A percentile compares a stretch with the other conserved stretches of the same genome.
phyloP scores from a whole-genome alignment of 2,888 invertebrate species.

The Leptopterna dolabrata region DNA sequence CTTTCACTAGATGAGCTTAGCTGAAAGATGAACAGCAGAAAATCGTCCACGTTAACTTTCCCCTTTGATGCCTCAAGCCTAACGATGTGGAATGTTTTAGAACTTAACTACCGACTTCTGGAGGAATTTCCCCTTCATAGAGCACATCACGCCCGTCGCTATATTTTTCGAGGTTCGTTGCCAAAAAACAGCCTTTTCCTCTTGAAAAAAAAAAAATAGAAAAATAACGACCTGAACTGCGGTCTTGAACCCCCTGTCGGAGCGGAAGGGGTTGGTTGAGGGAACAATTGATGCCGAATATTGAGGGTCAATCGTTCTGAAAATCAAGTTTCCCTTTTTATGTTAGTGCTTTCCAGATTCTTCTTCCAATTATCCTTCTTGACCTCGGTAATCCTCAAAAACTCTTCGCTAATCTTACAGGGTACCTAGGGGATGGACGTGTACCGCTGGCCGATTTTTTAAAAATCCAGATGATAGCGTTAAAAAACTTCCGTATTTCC shows the following conservation, averaged over 20 bases:
- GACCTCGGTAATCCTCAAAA: too few relatives aligned
- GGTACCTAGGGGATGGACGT: too few relatives aligned
- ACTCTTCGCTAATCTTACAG: too few relatives aligned
- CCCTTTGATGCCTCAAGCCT: not conserved
- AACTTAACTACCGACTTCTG: conserved; percentile 4
- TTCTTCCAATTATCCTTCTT: not conserved
- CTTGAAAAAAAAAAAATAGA: not conserved
- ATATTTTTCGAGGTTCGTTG: conserved; percentile 16
- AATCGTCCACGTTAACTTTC: not conserved
- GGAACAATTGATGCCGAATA: not conserved
- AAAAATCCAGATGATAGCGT: too few relatives aligned
- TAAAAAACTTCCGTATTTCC: too few relatives aligned
- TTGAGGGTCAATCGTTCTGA: not conserved
- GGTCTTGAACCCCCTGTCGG: not conserved
- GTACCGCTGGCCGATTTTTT: too few relatives aligned
- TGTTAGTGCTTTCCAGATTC: not conserved
- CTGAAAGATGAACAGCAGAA: too few relatives aligned
- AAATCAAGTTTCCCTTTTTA: not conserved
- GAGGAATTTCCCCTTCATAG: conserved; percentile 1
- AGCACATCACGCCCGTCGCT: conserved; percentile 11
- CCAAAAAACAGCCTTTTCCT: not conserved
- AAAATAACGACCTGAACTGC: not conserved
- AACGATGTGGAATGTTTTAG: conserved; percentile 8
- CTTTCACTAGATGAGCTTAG: too few relatives aligned
- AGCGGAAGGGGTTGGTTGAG: not conserved